Evolutionary conservation across 2,797 vertebrate species (phyloP).

Genomic region (Cirrhinus mrigala): DNA sequence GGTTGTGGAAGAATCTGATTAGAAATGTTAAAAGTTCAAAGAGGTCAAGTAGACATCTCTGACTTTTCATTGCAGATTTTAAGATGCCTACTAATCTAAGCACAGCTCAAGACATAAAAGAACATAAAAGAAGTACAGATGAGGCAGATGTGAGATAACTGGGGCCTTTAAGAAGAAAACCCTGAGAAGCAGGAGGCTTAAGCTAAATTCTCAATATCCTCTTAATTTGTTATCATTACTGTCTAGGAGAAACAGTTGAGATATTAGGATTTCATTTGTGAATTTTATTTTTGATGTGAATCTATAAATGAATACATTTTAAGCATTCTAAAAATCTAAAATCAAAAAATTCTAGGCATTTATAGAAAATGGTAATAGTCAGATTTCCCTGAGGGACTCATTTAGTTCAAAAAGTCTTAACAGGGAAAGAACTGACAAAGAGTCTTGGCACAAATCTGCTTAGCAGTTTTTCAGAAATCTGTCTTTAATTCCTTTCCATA

Average conservation of each 20-base stretch:
- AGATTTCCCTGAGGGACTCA: not conserved
- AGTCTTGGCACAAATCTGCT: conserved; percentile 14
- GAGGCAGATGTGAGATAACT: not conserved
- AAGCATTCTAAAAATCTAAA: too few relatives aligned
- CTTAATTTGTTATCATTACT: not conserved
- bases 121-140: not conserved
- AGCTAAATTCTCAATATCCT: not conserved
- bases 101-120: not conserved
- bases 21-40: not conserved
- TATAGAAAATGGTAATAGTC: not conserved
- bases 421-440: not conserved
- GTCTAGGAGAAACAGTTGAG: not conserved
- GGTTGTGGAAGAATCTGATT: not conserved
- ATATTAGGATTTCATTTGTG: not conserved
- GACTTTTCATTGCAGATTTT: conserved; percentile 10
- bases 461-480: conserved; percentile 11
- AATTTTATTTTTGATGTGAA: not conserved
- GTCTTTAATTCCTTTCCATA: conserved; percentile 5
- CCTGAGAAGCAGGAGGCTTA: not conserved
- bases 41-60: not conserved
- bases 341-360: not conserved
- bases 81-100: not conserved
- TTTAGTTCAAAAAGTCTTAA: not conserved
- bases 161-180: not conserved
- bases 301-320: not conserved